Evolutionary conservation across 2,888 invertebrate genomes (phyloP).

Genomic region (Hedya salicella): DNA sequence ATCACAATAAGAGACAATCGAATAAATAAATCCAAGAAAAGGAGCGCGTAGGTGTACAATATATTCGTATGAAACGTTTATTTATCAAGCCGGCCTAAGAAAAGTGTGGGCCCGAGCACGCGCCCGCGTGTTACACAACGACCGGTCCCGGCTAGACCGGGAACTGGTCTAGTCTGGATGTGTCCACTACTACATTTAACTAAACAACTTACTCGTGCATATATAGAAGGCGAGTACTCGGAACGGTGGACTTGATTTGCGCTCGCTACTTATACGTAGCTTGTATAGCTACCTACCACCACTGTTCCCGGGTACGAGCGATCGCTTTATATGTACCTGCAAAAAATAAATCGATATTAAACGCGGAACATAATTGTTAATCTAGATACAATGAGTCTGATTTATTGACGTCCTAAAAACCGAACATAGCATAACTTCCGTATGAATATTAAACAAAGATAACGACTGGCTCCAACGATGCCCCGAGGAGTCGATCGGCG

Average conservation of each 20-base stretch:
- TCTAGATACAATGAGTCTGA: conserved; percentile 26
- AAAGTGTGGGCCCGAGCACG: conserved; percentile 45
- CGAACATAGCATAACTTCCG: conserved; percentile 43
- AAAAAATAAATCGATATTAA: conserved; percentile 31
- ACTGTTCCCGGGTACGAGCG: conserved; percentile 18
- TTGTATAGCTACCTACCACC: not conserved
- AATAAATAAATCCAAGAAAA: conserved; percentile 36
- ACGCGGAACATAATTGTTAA: conserved; percentile 31
- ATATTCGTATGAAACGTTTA: conserved; percentile 41
- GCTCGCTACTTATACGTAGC: conserved; percentile 12
- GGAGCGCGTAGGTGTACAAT: conserved; percentile 36
- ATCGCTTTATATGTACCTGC: conserved; percentile 22
- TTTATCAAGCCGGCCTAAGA: conserved; percentile 34
- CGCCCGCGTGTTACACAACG: conserved; percentile 47
- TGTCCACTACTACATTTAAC: conserved; percentile 44
- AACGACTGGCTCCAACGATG: conserved; percentile 51
- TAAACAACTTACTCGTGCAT: conserved; percentile 43
- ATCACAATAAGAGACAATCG: conserved; percentile 42
- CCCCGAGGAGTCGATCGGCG: conserved; percentile 49
- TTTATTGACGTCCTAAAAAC: conserved; percentile 33
- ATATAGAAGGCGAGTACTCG: conserved; percentile 27
- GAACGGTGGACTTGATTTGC: conserved; percentile 39
- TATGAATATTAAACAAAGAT: conserved; percentile 46
- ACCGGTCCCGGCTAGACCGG: conserved; percentile 47
- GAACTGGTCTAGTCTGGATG: conserved; percentile 44